Base-by-base conservation (phyloP, 2,888 invertebrate species). In the Dolichopus griseipennis region DNA sequence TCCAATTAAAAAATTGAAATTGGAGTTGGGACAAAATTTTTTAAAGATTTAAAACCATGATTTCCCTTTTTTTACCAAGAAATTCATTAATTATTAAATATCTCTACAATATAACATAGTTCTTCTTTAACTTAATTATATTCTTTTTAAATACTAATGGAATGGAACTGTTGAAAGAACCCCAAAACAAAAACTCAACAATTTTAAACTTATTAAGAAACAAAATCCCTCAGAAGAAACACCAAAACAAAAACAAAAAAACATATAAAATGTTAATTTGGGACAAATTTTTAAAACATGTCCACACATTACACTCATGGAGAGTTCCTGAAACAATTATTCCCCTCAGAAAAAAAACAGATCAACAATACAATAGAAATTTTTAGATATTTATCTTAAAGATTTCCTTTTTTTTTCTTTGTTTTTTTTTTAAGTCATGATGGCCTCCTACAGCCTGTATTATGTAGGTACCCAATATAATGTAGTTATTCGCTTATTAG, bases 381-480 rank as follows among this genome's bases (percentile, higher is more conserved):
- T 52, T n/a, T 18, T 6, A 52, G 52, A 52, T 52, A 52, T 52
- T 18, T 18, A 52, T 52, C 52, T 52, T 12, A 52, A 52, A 52
- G 18, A 52, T 52, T 52, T 52, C 52, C 52, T 18, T 52, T 52
- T 27, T 27, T 27, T 27, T 27, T n/a, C n/a, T 27, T 27, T 27
- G 27, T 27, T 27, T 27, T 27, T 27, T 27, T 5, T 27, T 52
- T 15, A 3, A n/a, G 15, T 52, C 15, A 52, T 52, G 52, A 18
- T 52, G n/a, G 15, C 52, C 52, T 52, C 52, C 52, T 52, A 52
- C 52, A 52, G 52, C 52, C 52, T n/a, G n/a, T n/a, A n/a, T n/a
- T n/a, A 12, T 52, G 15, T 52, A 52, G 34, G 6, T 37, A 27
- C 27, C 27, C 5, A 27, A 27, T 27, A 27, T 27, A 4, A 27